A percentile compares a stretch with the other conserved stretches of the same genome.
Conservation (phyloP, 2,888 invertebrate genomes). For the Andrena marginata region DNA sequence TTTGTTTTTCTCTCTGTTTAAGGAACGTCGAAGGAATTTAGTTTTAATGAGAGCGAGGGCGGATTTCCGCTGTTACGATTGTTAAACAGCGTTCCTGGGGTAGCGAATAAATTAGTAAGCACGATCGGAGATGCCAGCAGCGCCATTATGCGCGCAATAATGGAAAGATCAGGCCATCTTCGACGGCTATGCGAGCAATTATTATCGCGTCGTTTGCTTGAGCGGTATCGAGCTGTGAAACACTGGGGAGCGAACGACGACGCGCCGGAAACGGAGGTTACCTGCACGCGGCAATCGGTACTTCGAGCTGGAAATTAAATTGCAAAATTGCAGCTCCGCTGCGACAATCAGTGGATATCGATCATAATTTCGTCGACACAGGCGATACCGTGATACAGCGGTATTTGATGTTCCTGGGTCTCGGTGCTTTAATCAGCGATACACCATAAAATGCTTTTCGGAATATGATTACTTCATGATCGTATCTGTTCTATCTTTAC, state of each 20-base stretch:
- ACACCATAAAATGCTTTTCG: too few relatives aligned
- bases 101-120: too few relatives aligned
- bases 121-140: too few relatives aligned
- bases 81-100: too few relatives aligned
- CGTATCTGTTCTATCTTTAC: background rate
- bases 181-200: slow-evolving; percentile 21
- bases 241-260: slow-evolving; percentile 20
- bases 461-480: background rate
- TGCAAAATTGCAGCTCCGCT: slow-evolving; percentile 18
- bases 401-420: background rate
- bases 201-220: slow-evolving; percentile 14
- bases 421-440: too few relatives aligned
- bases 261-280: slow-evolving; percentile 31
- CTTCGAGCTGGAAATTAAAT: slow-evolving; percentile 47
- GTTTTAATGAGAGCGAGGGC: background rate
- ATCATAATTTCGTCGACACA: slow-evolving; percentile 36
- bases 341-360: slow-evolving; percentile 24
- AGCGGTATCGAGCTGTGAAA: slow-evolving; percentile 24
- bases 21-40: background rate
- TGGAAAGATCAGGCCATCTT: slow-evolving; percentile 2
- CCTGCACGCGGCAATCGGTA: slow-evolving; percentile 14
- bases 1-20: background rate
- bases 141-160: background rate
- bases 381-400: background rate
- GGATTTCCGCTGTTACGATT: too few relatives aligned